Conservation (phyloP, 1,140 invertebrate species). For the Parasteatoda tepidariorum region DNA sequence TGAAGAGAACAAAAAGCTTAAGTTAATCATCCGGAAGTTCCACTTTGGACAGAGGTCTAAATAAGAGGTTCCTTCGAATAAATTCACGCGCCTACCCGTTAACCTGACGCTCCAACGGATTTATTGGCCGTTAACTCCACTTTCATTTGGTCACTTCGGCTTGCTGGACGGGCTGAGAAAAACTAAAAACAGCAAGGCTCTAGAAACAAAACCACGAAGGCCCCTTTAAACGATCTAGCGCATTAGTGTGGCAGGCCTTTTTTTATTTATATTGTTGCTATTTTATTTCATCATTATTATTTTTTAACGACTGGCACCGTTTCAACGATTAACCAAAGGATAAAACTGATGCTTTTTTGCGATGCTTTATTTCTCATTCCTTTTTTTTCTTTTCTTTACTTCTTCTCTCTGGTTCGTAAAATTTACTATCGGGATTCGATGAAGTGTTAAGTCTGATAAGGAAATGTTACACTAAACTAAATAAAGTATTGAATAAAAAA, state of each 20-base stretch:
- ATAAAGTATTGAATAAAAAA: too few relatives aligned
- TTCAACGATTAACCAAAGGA: too few relatives aligned
- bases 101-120: conserved; percentile 41
- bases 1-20: neutral
- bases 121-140: conserved; percentile 51
- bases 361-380: neutral
- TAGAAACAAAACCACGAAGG: too few relatives aligned
- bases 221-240: too few relatives aligned
- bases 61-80: conserved; percentile 56
- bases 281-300: neutral
- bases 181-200: neutral
- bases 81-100: conserved; percentile 48
- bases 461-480: too few relatives aligned
- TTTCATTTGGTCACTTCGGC: conserved; percentile 32
- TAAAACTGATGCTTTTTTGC: neutral
- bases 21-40: conserved; percentile 29
- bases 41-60: conserved; percentile 24
- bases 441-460: too few relatives aligned
- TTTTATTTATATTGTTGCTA: neutral
- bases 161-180: neutral
- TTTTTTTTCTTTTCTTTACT: neutral
- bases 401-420: too few relatives aligned
- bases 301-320: neutral
- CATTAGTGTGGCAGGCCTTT: too few relatives aligned
- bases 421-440: neutral